Conservation (phyloP, 2,113 vertebrate genomes). For the Catharus fuscescens region DNA sequence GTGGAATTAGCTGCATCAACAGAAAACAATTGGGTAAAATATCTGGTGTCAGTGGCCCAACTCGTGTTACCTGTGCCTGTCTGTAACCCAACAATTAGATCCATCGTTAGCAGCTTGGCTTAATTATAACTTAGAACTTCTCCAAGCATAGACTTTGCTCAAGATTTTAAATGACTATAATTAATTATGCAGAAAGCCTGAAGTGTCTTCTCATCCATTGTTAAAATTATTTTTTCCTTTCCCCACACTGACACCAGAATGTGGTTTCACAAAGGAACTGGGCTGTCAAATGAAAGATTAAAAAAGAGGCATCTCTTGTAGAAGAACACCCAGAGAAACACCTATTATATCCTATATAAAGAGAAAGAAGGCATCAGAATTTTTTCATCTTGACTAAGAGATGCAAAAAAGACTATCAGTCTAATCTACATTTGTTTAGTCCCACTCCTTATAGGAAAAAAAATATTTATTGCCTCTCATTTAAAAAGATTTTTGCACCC, state of each 20-base stretch:
- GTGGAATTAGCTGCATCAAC: slow-evolving; percentile 7
- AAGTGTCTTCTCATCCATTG: neutral
- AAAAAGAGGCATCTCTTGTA: neutral
- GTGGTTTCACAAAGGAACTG: neutral
- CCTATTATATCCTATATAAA: neutral
- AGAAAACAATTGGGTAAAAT: neutral
- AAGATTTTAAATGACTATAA: slow-evolving; percentile 31
- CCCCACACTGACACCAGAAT: neutral
- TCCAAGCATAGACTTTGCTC: slow-evolving; percentile 1
- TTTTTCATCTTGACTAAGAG: neutral
- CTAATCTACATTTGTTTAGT: neutral
- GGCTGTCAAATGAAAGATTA: neutral
- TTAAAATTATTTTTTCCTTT: neutral
- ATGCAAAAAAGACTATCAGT: neutral
- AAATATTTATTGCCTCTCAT: neutral
- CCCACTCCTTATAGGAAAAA: neutral
- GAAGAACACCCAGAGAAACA: neutral
- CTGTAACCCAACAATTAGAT: slow-evolving; percentile 27
- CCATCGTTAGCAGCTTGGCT: neutral
- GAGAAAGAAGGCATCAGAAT: neutral
- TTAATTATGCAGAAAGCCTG: slow-evolving; percentile 16
- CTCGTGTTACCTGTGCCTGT: neutral
- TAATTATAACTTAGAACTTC: slow-evolving; percentile 44
- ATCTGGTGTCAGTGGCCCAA: neutral
- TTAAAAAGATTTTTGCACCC: neutral